A percentile compares a stretch with the other conserved stretches of the same genome.
Evolutionary conservation across 2,888 invertebrate species (phyloP).

Genomic region (Sphinx pinastri): DNA sequence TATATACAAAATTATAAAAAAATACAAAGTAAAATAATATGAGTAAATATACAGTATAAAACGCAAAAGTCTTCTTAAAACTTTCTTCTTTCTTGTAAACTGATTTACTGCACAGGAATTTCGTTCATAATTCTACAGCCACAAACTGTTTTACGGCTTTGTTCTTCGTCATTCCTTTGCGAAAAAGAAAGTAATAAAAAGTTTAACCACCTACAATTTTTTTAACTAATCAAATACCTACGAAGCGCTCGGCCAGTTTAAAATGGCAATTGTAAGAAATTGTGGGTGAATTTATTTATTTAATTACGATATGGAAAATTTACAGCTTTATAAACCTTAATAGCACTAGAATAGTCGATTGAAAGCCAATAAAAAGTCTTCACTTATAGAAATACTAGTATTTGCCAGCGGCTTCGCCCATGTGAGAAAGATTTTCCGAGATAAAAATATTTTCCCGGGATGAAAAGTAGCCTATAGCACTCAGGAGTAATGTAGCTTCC

Average conservation of each 20-base stretch:
- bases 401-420: no score
- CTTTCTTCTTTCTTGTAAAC: background rate
- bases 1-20: no score
- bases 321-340: no score
- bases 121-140: conserved; percentile 40
- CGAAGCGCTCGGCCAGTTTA: conserved; percentile 32
- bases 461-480: no score
- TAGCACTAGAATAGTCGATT: no score
- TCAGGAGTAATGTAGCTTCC: no score
- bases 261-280: conserved; percentile 29
- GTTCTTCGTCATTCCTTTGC: conserved; percentile 35
- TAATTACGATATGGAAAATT: no score
- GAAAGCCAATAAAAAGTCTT: no score
- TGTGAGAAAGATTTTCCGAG: no score
- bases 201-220: conserved; percentile 39
- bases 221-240: conserved; percentile 38
- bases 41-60: background rate
- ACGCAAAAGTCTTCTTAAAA: no score
- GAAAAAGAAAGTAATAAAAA: conserved; percentile 48
- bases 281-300: background rate
- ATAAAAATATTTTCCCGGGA: no score
- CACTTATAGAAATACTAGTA: no score
- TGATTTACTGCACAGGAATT: conserved; percentile 25
- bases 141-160: conserved; percentile 40
- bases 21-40: background rate